Base-by-base conservation (phyloP, 2,797 vertebrate genomes). In the Enteromius trimaculatus region DNA sequence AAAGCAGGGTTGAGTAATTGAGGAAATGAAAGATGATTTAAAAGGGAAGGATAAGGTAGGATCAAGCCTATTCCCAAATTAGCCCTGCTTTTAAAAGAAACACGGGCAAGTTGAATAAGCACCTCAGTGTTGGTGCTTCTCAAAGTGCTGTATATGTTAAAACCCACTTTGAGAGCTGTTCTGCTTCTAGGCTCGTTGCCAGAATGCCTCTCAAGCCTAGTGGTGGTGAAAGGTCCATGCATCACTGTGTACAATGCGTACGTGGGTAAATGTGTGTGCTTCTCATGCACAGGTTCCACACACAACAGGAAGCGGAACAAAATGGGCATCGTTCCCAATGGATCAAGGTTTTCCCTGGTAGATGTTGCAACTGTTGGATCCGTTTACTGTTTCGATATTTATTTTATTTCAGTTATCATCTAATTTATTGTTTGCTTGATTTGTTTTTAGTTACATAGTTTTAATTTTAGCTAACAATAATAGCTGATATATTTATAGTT, bases 211-310 rank as follows among this genome's bases (percentile, higher is more conserved):
- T 83, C 58, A 53, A 23, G 49, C 5, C 72, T 37, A 64, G 64
- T 51, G 42, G 39, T 77, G 70, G 16, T 88, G 77, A 88, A 81
- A 84, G 75, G 58, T 77, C 44, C n/a, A 37, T 77, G 64, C 58
- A 74, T 82, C 85, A 83, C 34, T 31, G 42, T 53, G 74, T 47
- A 44, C 66, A 29, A 29, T 84, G 65, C 21, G 13, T 58, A 70
- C 26, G 34, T 81, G 85, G 66, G 44, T 51, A 23, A 74, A 78
- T 69, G 49, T 60, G 19, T 17, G 76, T 81, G 64, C 65, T 62
- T 71, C 70, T 37, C 23, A 34, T 60, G 68, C 37, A 77, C 29
- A 76, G 51, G 31, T 39, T 58, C 31, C 34, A 58, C 72, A 64
- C 37, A 39, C 21, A 69, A 39, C 31, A 69, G 60, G 26, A 81